Evolutionary conservation across 2,888 invertebrate genomes (phyloP).

Genomic region (Lamellibrachia columna): DNA sequence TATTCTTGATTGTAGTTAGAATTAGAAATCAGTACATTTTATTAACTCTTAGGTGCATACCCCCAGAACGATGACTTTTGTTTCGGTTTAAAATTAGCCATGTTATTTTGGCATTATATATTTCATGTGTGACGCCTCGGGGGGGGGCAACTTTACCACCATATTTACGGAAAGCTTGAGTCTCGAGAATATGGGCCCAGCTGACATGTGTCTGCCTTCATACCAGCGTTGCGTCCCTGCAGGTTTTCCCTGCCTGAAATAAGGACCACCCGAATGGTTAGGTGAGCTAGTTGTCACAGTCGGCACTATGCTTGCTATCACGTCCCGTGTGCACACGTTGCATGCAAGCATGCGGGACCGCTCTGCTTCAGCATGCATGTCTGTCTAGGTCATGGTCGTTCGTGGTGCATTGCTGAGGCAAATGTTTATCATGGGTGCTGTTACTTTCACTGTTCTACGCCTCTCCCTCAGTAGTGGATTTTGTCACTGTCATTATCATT

Average conservation of each 20-base stretch:
- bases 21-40: too few species aligned
- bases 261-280: slow-evolving; percentile 2
- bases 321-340: not conserved
- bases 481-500: not conserved
- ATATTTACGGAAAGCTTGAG: too few species aligned
- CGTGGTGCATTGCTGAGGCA: not conserved
- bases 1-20: too few species aligned
- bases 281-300: not conserved
- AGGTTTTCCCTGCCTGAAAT: slow-evolving; percentile 16
- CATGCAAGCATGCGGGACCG: slow-evolving; percentile 5
- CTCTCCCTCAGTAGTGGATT: not conserved
- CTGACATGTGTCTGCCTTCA: not conserved
- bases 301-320: not conserved
- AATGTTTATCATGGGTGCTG: not conserved
- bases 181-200: too few species aligned
- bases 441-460: not conserved
- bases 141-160: too few species aligned
- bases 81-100: too few species aligned
- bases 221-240: not conserved
- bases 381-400: not conserved
- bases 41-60: too few species aligned
- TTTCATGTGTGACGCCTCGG: too few species aligned
- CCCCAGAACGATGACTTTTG: too few species aligned
- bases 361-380: slow-evolving; percentile 5
- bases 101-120: too few species aligned